These are phyloP conservation scores for Atrichornis clamosus DNA, from an alignment of 2,113 vertebrate genomes.

Conservation along the genomic window DNA sequence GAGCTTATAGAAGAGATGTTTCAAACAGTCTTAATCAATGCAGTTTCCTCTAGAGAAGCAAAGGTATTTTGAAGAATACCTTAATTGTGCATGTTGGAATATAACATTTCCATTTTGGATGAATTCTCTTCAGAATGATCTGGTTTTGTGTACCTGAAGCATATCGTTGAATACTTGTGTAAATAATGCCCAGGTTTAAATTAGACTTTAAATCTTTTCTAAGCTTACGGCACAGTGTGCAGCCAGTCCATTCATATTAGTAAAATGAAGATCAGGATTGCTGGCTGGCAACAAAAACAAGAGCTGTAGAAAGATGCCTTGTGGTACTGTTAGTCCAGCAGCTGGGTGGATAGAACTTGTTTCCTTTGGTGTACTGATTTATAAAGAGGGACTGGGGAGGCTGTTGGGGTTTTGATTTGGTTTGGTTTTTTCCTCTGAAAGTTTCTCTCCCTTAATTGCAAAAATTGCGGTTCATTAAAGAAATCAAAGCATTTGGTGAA, in stretches of 20 bases:
- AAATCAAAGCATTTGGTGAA: conserved; percentile 69
- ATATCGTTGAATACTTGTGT: conserved; percentile 10
- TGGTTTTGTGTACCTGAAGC: neutral
- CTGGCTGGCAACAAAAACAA: conserved; percentile 17
- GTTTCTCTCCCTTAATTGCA: conserved; percentile 77
- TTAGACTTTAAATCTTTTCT: neutral
- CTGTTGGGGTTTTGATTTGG: neutral
- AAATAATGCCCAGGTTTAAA: conserved; percentile 1
- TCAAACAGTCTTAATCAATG: neutral
- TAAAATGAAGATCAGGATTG: neutral
- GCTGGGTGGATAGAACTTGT: conserved; percentile 73
- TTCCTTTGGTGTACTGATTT: conserved; percentile 81
- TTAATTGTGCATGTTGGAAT: neutral
- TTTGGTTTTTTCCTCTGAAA: conserved; percentile 27
- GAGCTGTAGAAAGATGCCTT: conserved; percentile 9
- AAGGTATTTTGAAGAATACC: neutral
- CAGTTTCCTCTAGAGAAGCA: neutral
- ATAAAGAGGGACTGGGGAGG: neutral
- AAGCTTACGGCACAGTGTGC: neutral
- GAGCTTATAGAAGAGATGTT: neutral
- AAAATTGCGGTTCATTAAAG: conserved; percentile 72
- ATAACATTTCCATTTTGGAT: conserved; percentile 1
- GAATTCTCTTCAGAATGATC: neutral
- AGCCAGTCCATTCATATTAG: neutral
- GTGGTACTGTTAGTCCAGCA: conserved; percentile 72